phyloP scores from a whole-genome alignment of 2,113 vertebrate genomes.

The Dipodomys ordii region DNA sequence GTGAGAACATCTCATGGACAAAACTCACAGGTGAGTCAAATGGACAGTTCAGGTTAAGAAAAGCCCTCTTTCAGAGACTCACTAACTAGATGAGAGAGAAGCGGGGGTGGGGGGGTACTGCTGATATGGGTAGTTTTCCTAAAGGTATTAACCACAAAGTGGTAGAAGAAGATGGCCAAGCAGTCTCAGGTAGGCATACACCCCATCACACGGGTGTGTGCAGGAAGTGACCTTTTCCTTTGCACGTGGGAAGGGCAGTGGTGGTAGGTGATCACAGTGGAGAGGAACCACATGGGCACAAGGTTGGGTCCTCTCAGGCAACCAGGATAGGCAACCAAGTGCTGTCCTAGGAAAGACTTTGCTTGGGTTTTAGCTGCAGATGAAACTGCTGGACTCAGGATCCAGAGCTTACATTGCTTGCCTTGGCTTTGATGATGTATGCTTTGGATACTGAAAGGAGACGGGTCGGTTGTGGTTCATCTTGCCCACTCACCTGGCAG shows the following conservation, averaged over 20 bases:
- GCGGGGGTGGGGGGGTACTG: no score
- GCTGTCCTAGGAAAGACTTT: not conserved
- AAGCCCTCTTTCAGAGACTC: not conserved
- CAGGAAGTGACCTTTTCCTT: not conserved
- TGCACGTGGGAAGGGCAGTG: not conserved
- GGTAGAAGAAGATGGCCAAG: not conserved
- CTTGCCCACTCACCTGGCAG: not conserved
- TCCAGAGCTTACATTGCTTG: not conserved
- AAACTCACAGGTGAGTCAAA: slow-evolving; percentile 1
- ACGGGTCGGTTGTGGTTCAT: not conserved
- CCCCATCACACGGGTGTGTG: not conserved
- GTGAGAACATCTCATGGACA: not conserved
- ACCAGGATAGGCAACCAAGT: not conserved
- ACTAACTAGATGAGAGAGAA: not conserved
- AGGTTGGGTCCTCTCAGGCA: not conserved
- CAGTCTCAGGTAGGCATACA: not conserved
- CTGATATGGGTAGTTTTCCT: not conserved
- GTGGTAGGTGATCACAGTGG: not conserved
- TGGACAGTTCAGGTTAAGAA: not conserved
- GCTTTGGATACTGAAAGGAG: not conserved
- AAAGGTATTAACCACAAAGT: not conserved
- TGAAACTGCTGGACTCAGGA: not conserved
- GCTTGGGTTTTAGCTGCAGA: not conserved
- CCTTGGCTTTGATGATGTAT: not conserved
- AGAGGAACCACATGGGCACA: not conserved